These are phyloP conservation scores for Enteromius unitaeniatus DNA, from an alignment of 2,797 vertebrate species.

Conservation along the genomic window DNA sequence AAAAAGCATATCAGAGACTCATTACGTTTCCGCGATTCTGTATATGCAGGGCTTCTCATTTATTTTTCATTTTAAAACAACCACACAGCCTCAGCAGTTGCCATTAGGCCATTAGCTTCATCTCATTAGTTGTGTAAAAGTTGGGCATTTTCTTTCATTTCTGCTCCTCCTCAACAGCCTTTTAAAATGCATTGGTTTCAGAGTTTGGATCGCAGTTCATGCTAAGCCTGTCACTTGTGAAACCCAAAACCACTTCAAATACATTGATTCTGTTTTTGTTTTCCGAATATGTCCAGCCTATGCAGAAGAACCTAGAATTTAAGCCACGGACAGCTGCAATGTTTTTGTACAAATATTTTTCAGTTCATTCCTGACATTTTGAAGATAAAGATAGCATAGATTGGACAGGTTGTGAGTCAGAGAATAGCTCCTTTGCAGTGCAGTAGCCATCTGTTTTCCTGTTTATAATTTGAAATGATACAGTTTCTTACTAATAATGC, in stretches of 20 bases:
- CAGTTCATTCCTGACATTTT: background rate
- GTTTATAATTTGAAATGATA: background rate
- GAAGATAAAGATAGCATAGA: background rate
- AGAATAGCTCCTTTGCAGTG: background rate
- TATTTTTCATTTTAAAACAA: slow-evolving; percentile 66
- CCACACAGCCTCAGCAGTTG: slow-evolving; percentile 56
- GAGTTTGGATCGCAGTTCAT: slow-evolving; percentile 44
- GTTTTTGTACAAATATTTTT: background rate
- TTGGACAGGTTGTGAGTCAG: background rate
- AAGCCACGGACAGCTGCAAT: background rate
- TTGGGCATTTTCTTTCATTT: slow-evolving; percentile 57
- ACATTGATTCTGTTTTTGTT: slow-evolving; percentile 24
- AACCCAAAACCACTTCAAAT: slow-evolving; percentile 43
- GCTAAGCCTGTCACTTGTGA: slow-evolving; percentile 39
- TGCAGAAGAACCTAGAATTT: slow-evolving; percentile 13
- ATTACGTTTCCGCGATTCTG: slow-evolving; percentile 58
- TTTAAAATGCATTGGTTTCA: slow-evolving; percentile 53
- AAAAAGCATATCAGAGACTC: slow-evolving; percentile 64
- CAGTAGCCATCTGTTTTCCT: background rate
- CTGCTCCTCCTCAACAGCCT: slow-evolving; percentile 52
- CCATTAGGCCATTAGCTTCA: slow-evolving; percentile 66
- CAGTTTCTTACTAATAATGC: background rate
- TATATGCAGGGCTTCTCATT: slow-evolving; percentile 64
- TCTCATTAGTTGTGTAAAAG: slow-evolving; percentile 64
- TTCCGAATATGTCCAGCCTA: slow-evolving; percentile 5